Percentiles rank a stretch among this genome's conserved stretches.
Conservation (phyloP, 2,113 vertebrate species). For the Apaloderma vittatum region DNA sequence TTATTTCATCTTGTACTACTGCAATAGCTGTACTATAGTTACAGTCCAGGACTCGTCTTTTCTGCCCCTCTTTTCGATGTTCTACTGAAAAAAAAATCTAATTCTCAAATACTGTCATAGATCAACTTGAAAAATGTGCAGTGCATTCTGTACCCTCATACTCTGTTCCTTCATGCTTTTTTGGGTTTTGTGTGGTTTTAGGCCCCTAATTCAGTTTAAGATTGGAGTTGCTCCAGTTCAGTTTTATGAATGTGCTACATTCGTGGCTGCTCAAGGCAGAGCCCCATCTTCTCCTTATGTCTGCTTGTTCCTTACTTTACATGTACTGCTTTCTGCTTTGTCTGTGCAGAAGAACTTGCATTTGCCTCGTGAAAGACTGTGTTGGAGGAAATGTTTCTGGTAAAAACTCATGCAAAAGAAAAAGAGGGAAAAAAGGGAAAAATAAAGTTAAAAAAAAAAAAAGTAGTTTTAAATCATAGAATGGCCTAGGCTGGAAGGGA, state of each 20-base stretch:
- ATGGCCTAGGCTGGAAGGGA: too few relatives aligned
- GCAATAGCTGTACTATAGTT: neutral
- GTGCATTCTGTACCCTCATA: neutral
- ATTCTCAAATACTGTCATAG: neutral
- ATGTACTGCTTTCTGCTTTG: neutral
- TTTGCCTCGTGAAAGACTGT: neutral
- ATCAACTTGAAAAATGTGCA: neutral
- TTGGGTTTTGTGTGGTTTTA: neutral
- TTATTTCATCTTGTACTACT: neutral
- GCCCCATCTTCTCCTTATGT: neutral
- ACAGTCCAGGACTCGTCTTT: neutral
- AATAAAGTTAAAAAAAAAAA: neutral
- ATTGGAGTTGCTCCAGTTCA: neutral
- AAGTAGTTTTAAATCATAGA: neutral
- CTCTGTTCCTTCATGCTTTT: neutral
- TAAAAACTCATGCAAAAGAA: rapidly evolving
- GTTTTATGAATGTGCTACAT: neutral
- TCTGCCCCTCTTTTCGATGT: neutral
- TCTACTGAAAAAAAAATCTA: neutral
- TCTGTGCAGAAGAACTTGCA: neutral
- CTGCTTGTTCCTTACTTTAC: neutral
- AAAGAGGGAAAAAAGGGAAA: neutral
- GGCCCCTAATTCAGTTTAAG: neutral
- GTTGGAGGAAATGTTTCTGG: neutral
- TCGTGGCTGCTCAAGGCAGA: neutral